Evolutionary conservation across 1,140 invertebrate genomes (phyloP), one percentile per base, ranked within the genome.

Genomic region (Psilanteris sp.): DNA sequence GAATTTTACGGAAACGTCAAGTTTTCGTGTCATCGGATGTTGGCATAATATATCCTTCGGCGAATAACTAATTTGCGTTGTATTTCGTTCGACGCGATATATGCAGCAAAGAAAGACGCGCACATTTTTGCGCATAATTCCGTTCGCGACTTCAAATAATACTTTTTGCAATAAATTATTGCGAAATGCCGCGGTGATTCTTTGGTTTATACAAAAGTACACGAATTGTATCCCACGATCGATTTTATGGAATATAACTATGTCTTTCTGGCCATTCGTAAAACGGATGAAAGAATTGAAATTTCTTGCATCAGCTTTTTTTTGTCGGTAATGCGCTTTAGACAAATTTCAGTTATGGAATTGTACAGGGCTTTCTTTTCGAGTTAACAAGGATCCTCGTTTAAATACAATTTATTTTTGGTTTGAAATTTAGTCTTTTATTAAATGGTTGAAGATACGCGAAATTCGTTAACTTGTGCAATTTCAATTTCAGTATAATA

Each of bases 41-140:
- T 15, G 13, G 8, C 1, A 16, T 6, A 18, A 37, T 37, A 37
- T 37, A 37, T 37, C 16, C 34, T 18, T 37, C 34, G 15, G 8
- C 34, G 27, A 37, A 20, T 14, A 34, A 16, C 54, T 59, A 59
- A 59, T 61, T 61, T 37, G 29, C 18, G 32, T 61, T 4, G 7
- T 48, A 48, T 46, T 29, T 61, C 55, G 13, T 22, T 61, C 39
- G 22, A 14, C 18, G 18, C 4, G 6, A 39, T 39, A 18, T 13
- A 9, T 11, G 27, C 5, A 6, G 39, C 39, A 15, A 7, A 24
- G 36, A 48, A 48, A 11, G 37, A 34, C n/a, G n/a, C n/a, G 11
- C 10, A 10, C 22, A 29, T 15, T 24, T 34, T 39, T 27, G n/a
- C 4, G 31, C 20, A 9, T 37, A 36, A 59, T 24, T 59, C 29